Evolutionary conservation across 1,140 invertebrate genomes (phyloP), one percentile per base, ranked within the genome.

Genomic region (Phthorimaea operculella): DNA sequence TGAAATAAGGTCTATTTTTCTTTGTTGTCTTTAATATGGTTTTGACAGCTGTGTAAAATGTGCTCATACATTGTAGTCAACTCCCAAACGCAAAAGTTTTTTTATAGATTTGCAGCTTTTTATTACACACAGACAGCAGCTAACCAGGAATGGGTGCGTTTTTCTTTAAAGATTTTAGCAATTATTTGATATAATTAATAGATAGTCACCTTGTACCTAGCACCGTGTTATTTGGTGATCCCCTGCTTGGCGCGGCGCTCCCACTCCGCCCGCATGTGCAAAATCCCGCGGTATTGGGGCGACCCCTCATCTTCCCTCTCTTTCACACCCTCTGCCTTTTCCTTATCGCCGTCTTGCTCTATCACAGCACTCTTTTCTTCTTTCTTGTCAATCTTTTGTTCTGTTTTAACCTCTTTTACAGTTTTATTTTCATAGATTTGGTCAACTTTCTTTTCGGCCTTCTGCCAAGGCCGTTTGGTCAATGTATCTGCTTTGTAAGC

Each of bases 211-310:
- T 75, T 66, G 64, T 57, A 70, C 64, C 74, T 81, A 84, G 81
- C 81, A 84, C 81, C 81, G 71, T 62, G 54, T 70, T 82, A 87
- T 84, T 87, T 87, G 79, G 85, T 85, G 81, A 86, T 87, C 49
- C 90, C 89, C 71, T 91, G 88, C 70, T 91, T 90, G 18, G 90
- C 90, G 58, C 91, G 85, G 62, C 90, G 87, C 74, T 92, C 92
- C 90, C 92, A 92, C 67, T 92, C 90, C 39, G 92, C 92, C 34
- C 90, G 87, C 63, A 92, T 87, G 70, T 93, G 91, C 70, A 91
- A 87, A 34, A 93, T 93, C 36, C 90, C 90, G 62, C 90, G 90
- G 63, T 90, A 90, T 59, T 89, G 83, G 7, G 87, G 85, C 11
- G 86, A 79, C 53, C 79, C 82, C 50, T 88, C 87, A 11, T 84